Conservation (phyloP, 2,113 vertebrate genomes). For the Oreocharis arfaki region DNA sequence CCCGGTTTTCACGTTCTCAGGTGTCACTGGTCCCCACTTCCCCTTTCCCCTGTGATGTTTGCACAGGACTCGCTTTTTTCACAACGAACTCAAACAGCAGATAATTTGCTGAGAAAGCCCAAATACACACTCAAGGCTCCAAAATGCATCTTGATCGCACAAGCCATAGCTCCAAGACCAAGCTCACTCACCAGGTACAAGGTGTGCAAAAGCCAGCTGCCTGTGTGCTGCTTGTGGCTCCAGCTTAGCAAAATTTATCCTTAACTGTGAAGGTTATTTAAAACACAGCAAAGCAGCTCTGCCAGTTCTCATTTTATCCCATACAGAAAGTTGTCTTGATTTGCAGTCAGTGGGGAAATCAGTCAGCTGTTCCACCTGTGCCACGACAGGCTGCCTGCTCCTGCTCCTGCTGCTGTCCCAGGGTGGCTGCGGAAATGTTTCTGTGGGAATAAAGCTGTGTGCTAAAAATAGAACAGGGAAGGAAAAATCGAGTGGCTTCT, state of each 20-base stretch:
- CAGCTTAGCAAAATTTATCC: not conserved
- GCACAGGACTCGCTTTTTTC: not conserved
- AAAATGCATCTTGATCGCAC: not conserved
- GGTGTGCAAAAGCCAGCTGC: not conserved
- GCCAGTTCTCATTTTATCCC: conserved; percentile 20
- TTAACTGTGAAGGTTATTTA: not conserved
- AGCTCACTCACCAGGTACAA: not conserved
- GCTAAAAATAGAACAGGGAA: not conserved
- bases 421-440: not conserved
- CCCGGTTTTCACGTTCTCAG: not conserved
- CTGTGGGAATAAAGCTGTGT: not conserved
- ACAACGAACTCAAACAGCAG: not conserved
- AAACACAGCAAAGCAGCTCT: conserved; percentile 22
- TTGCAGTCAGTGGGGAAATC: not conserved
- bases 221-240: not conserved
- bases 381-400: accelerated
- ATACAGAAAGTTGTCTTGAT: not conserved
- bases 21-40: not conserved
- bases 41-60: not conserved
- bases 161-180: not conserved
- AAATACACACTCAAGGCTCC: accelerated
- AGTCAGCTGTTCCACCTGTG: not conserved
- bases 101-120: not conserved
- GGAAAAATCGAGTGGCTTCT: not conserved
- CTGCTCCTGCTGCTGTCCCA: not conserved